Conservation (phyloP, 2,113 vertebrate species). For the Strix aluco region DNA sequence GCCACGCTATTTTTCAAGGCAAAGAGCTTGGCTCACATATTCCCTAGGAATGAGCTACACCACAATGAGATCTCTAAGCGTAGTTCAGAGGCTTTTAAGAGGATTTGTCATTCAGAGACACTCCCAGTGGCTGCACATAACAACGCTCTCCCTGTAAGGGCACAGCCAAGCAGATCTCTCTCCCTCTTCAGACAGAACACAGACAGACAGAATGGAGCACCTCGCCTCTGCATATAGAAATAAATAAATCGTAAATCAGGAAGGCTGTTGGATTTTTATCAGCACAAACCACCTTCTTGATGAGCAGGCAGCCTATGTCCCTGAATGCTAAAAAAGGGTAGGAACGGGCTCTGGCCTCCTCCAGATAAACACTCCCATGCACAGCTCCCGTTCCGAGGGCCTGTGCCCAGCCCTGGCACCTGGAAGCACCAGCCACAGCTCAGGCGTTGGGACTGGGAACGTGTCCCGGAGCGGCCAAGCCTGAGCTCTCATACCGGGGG, state of each 20-base stretch:
- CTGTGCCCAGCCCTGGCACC: neutral
- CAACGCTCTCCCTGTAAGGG: neutral
- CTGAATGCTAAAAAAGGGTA: neutral
- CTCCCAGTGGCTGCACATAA: accelerated
- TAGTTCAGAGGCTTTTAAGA: neutral
- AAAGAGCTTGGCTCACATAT: accelerated
- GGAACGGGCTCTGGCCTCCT: neutral
- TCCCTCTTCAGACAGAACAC: neutral
- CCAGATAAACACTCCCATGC: neutral
- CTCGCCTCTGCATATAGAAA: neutral
- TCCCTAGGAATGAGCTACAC: neutral
- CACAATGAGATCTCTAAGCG: accelerated
- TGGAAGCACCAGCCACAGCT: accelerated
- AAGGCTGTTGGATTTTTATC: neutral
- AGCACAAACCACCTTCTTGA: neutral
- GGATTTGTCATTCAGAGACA: neutral
- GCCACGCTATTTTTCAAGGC: neutral
- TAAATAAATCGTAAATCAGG: neutral
- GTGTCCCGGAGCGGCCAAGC: neutral
- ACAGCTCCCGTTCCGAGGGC: neutral
- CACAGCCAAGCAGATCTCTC: neutral
- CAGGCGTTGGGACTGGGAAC: accelerated
- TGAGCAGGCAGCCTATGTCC: neutral
- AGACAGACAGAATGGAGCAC: neutral
- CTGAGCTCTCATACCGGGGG: accelerated